Evolutionary conservation across 1,140 invertebrate species (phyloP).

Genomic region (Anastatus disparis): DNA sequence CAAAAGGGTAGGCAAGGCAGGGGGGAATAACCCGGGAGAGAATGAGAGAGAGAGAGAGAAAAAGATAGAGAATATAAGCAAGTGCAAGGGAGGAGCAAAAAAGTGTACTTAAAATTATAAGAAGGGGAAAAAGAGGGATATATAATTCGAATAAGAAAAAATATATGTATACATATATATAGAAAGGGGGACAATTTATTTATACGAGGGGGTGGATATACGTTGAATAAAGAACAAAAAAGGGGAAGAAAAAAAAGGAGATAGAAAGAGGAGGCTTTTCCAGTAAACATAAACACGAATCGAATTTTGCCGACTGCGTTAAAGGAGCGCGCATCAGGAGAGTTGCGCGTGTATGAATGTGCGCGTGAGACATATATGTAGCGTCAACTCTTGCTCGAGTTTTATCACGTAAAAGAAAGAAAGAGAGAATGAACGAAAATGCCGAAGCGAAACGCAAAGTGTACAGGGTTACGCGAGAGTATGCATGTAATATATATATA

Average conservation of each 20-base stretch:
- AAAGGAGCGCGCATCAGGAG: neutral
- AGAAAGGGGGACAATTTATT: neutral
- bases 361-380: neutral
- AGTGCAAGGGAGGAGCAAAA: neutral
- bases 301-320: slow-evolving; percentile 37
- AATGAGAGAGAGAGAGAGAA: neutral
- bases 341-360: neutral
- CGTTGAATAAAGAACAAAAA: neutral
- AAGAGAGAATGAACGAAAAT: neutral
- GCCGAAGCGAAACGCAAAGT: neutral
- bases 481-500: too few species aligned
- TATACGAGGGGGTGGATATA: neutral
- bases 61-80: neutral
- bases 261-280: slow-evolving; percentile 13
- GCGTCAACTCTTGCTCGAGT: neutral
- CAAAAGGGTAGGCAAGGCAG: slow-evolving; percentile 24
- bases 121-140: neutral
- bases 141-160: too few species aligned
- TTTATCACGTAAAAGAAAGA: neutral
- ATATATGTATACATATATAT: too few species aligned
- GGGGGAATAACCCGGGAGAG: slow-evolving; percentile 32
- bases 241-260: neutral
- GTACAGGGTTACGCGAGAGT: neutral
- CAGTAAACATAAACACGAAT: slow-evolving; percentile 61
- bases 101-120: neutral